Evolutionary conservation across 2,797 vertebrate species (phyloP).

Genomic region (Spea hammondii): DNA sequence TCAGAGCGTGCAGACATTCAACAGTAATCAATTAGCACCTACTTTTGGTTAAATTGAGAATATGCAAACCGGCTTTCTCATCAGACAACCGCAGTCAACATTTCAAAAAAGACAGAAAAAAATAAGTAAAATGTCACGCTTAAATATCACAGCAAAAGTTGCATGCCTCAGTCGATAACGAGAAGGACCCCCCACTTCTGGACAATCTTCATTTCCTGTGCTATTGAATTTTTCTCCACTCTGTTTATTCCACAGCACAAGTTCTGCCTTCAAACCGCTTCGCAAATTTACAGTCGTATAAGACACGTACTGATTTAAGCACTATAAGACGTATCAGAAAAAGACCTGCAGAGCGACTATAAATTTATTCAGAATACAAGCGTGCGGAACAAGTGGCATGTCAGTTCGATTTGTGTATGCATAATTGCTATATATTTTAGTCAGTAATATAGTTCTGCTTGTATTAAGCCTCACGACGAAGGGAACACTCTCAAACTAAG

Average conservation of each 20-base stretch:
- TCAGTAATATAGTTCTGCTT: constrained; percentile 9
- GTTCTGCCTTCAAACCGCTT: constrained; percentile 3
- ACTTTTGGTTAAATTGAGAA: constrained; percentile 82
- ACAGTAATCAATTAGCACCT: constrained; percentile 79
- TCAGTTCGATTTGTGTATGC: constrained; percentile 28
- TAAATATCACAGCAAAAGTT: constrained; percentile 65
- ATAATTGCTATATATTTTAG: constrained; percentile 14
- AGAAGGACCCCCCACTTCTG: neutral
- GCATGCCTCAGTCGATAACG: constrained; percentile 55
- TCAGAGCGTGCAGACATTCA: constrained; percentile 77
- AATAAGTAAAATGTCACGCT: constrained; percentile 60
- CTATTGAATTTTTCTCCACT: neutral
- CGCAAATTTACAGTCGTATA: constrained; percentile 24
- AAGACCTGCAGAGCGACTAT: constrained; percentile 15
- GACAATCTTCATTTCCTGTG: too few species aligned
- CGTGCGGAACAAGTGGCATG: constrained; percentile 13
- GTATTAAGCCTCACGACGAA: neutral
- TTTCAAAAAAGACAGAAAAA: constrained; percentile 62
- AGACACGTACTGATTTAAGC: constrained; percentile 26
- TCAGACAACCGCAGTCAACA: constrained; percentile 71
- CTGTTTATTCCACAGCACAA: neutral
- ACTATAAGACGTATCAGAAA: constrained; percentile 15
- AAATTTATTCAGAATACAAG: constrained; percentile 33
- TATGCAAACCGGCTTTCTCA: constrained; percentile 77
- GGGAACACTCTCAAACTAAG: neutral